Evolutionary conservation across 2,113 vertebrate species (phyloP).

Genomic region (Leucopsar rothschildi): DNA sequence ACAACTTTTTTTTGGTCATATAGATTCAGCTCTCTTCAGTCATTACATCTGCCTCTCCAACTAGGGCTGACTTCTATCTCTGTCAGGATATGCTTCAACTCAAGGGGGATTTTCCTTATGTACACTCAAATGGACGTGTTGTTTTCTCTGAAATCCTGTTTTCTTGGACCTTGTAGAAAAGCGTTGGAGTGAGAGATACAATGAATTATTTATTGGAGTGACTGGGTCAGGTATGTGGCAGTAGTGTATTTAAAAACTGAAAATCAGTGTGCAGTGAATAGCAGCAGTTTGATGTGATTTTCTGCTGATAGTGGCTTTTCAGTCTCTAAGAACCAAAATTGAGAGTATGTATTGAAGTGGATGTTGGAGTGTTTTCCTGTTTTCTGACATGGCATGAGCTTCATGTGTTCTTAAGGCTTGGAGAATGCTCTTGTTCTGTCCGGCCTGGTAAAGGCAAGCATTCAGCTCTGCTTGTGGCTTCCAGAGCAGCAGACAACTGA

Average conservation of each 20-base stretch:
- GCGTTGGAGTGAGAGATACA: background rate
- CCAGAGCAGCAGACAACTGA: background rate
- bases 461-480: background rate
- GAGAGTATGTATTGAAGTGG: background rate
- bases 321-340: background rate
- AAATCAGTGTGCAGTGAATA: background rate
- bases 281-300: background rate
- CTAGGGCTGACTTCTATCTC: background rate
- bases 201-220: conserved; percentile 16
- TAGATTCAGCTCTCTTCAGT: background rate
- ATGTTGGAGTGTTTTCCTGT: background rate
- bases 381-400: background rate
- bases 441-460: background rate
- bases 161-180: background rate
- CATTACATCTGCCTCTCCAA: background rate
- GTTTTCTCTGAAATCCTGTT: background rate
- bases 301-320: background rate
- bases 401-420: background rate
- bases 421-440: background rate
- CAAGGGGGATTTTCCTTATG: background rate
- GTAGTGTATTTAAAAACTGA: background rate
- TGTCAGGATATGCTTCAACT: background rate
- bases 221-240: background rate
- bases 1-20: background rate
- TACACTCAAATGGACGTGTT: background rate